These are phyloP conservation scores for Synanthedon formicaeformis DNA, from an alignment of 2,888 invertebrate genomes.

Conservation along the genomic window DNA sequence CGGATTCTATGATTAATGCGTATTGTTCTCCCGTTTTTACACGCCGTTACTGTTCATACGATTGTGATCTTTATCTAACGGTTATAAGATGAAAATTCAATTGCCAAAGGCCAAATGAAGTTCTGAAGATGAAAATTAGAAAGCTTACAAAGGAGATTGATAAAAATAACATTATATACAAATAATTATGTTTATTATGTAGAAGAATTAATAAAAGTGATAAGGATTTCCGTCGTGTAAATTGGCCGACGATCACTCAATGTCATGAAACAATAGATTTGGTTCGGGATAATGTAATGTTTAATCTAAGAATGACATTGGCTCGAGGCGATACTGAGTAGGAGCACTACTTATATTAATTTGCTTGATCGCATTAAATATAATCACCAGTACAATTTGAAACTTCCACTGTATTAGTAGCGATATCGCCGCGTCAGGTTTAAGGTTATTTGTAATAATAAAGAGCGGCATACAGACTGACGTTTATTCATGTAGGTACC, in stretches of 20 bases:
- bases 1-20: conserved; percentile 65
- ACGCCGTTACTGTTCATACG: conserved; percentile 23
- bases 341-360: no score
- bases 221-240: conserved; percentile 13
- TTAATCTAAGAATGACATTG: no score
- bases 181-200: conserved; percentile 30
- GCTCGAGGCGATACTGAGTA: no score
- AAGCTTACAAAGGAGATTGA: conserved; percentile 47
- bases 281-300: no score
- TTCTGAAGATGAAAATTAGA: conserved; percentile 32
- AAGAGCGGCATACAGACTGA: no score
- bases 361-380: no score
- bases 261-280: conserved; percentile 25
- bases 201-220: conserved; percentile 25
- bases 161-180: conserved; percentile 50
- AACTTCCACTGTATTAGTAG: no score
- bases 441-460: no score
- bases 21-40: conserved; percentile 23
- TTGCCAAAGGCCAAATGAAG: conserved; percentile 9
- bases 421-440: no score
- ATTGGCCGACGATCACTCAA: conserved; percentile 23
- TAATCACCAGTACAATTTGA: no score
- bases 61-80: conserved; percentile 16
- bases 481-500: no score
- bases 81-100: conserved; percentile 17